Percentiles rank a stretch among this genome's conserved stretches.
These are phyloP conservation scores for Cyclura pinguis DNA, from an alignment of 2,797 vertebrate species.

Conservation along the genomic window DNA sequence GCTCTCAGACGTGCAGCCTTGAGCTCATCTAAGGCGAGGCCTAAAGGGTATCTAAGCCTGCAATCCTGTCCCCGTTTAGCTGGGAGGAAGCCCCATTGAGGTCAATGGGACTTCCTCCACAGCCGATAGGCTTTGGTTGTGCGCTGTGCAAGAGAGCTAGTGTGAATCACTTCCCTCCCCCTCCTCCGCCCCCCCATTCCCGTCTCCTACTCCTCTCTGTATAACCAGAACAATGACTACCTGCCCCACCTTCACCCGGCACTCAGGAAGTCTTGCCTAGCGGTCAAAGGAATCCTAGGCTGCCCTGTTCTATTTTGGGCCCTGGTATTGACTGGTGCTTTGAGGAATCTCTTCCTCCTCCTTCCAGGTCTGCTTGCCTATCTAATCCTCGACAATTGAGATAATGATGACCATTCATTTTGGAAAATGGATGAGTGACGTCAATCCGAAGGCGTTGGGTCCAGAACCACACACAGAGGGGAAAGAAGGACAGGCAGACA, in stretches of 20 bases:
- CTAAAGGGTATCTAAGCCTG: not conserved
- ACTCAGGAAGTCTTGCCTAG: conserved; percentile 56
- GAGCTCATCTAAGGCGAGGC: too few species aligned
- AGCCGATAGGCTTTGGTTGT: not conserved
- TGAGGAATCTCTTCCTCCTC: not conserved
- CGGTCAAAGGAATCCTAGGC: conserved; percentile 53
- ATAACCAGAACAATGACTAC: not conserved
- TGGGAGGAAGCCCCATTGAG: not conserved
- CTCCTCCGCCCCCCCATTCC: conserved; percentile 33
- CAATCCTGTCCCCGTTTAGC: too few species aligned
- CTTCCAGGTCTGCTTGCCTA: not conserved
- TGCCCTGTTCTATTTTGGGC: not conserved
- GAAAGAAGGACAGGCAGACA: too few species aligned
- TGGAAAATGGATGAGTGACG: not conserved
- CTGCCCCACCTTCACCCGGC: conserved; percentile 30
- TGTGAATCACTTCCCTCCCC: conserved; percentile 64
- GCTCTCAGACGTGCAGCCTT: too few species aligned
- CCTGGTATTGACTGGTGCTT: conserved; percentile 15
- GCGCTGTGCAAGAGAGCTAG: not conserved
- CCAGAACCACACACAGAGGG: too few species aligned
- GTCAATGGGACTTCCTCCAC: not conserved
- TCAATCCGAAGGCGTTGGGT: not conserved
- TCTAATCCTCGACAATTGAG: not conserved
- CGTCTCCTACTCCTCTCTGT: conserved; percentile 42
- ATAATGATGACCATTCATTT: not conserved